Evolutionary conservation across 2,113 vertebrate genomes (phyloP).

Genomic region (Rissa tridactyla): DNA sequence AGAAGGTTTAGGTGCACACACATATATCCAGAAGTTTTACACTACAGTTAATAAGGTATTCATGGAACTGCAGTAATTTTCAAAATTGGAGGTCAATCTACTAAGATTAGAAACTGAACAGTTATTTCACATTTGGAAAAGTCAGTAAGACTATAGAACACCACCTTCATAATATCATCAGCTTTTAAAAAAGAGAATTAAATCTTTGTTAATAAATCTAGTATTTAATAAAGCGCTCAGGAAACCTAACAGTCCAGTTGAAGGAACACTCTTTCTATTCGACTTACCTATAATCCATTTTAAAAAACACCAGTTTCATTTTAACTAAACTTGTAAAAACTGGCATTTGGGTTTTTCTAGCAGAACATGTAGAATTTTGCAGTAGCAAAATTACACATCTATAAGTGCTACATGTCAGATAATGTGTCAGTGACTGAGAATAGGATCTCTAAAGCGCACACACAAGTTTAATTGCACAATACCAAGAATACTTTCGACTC

Average conservation of each 20-base stretch:
- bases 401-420: neutral
- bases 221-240: neutral
- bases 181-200: neutral
- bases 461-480: neutral
- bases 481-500: neutral
- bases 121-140: neutral
- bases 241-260: neutral
- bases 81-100: neutral
- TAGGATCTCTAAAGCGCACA: neutral
- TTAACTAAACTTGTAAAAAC: neutral
- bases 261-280: neutral
- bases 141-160: neutral
- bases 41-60: neutral
- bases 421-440: slow-evolving; percentile 10
- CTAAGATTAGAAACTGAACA: neutral
- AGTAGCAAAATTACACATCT: slow-evolving; percentile 23
- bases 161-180: neutral
- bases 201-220: neutral
- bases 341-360: neutral
- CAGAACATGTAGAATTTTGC: neutral
- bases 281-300: neutral
- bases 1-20: neutral
- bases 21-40: neutral
- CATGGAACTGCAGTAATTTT: neutral
- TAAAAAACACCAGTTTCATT: neutral